Base-by-base conservation (phyloP, 2,113 vertebrate species). In the Martes martes region DNA sequence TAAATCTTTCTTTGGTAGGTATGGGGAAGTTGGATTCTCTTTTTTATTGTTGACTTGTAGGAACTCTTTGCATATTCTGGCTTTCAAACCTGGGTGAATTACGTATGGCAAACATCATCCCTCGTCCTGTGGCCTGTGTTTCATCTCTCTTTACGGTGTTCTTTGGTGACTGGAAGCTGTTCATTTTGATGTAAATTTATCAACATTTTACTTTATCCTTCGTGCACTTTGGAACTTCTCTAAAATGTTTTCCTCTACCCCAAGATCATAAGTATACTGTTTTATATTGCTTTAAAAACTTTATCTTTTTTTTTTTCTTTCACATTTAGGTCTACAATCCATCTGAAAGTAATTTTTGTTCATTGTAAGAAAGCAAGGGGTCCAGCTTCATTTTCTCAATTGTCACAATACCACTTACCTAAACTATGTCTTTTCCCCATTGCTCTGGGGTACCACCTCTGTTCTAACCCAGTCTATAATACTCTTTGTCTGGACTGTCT, bases 251-350 rank as follows among this genome's bases (percentile, higher is more conserved):
- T 86, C 5, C 33, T 92, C 11, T 15, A 80, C 39, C 7, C 9
- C 7, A 28, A 81, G 42, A 61, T 80, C 61, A 23, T 81, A 87
- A 91, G 19, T 52, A 52, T 47, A 0, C 39, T 91, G 33, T 89
- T 91, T 74, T 69, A 39, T 63, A 83, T 90, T 39, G n/a, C 16
- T 82, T 71, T 50, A 94, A 83, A 91, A 26, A 24, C 21, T 63
- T 82, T 36, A 16, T 31, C 11, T 24, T 59, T 47, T 23, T 59
- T 67, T 52, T 15, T 50, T 28, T 33, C 39, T 50, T 74, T 59
- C 18, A 87, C 31, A 26, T 31, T 84, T 89, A 92, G 23, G 33
- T 78, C 76, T 86, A 1, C 23, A 65, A 59, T 74, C 31, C 15
- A 2, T 63, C 71, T 67, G 84, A 73, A 92, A 79, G 28, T 65